A percentile compares a stretch with the other conserved stretches of the same genome.
Evolutionary conservation across 2,797 vertebrate genomes (phyloP).

Genomic region (Cirrhinus mrigala): DNA sequence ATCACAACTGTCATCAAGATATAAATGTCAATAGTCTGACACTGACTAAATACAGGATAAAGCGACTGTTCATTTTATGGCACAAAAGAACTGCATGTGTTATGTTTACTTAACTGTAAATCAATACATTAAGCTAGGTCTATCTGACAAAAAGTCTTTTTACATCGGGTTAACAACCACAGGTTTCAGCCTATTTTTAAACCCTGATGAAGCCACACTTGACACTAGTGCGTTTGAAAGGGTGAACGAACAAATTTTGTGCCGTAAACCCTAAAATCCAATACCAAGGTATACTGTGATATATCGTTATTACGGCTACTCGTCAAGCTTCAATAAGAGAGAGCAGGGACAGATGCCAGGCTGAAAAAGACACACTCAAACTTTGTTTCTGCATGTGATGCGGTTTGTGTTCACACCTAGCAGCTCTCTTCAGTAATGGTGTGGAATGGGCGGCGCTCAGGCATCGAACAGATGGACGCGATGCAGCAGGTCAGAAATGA

Average conservation of each 20-base stretch:
- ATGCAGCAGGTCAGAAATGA: constrained; percentile 49
- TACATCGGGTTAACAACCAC: background rate
- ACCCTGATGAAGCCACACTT: background rate
- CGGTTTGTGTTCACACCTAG: constrained; percentile 23
- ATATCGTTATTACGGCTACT: background rate
- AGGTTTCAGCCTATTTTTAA: background rate
- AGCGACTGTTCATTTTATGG: background rate
- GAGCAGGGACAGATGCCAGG: background rate
- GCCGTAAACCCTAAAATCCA: background rate
- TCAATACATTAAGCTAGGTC: background rate
- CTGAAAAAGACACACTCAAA: constrained; percentile 17
- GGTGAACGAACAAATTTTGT: background rate
- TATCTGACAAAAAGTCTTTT: background rate
- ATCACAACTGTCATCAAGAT: constrained; percentile 15
- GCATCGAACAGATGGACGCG: constrained; percentile 55
- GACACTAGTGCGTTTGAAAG: background rate
- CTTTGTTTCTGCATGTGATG: background rate
- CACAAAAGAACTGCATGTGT: background rate
- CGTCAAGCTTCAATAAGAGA: background rate
- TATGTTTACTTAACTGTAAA: no score
- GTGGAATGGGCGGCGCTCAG: constrained; percentile 22
- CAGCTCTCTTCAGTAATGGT: constrained; percentile 26
- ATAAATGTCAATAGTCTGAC: background rate
- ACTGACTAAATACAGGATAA: background rate
- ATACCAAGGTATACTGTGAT: background rate